Base-by-base conservation (phyloP, 92 coral and sea anemone species). In the Blastomussa wellsi region DNA sequence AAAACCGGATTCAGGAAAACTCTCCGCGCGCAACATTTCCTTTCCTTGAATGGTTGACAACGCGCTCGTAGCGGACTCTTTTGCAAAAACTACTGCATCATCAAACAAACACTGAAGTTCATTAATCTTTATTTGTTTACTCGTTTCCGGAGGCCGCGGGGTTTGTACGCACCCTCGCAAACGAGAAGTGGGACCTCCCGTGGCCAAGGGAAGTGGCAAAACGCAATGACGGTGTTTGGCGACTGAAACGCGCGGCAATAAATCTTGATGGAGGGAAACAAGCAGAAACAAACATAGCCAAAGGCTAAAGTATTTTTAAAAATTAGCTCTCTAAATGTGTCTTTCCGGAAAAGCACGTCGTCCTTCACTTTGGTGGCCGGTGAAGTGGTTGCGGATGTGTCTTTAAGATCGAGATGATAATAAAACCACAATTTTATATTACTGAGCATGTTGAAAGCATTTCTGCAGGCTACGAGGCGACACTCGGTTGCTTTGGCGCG, bases 101-200 rank as follows among this genome's bases (percentile, higher is more conserved):
- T 71, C 81, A 74, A 74, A 83, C 87, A 74, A 83, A 83, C 79
- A 83, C 53, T 38, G 87, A 59, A 67, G 67, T 65, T 84, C 65
- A 74, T 84, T 84, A 84, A 44, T 74, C 87, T 42, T 32, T 84
- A 76, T 84, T 84, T 84, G 82, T 84, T 84, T 76, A 74, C 66
- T 41, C 88, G 78, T 85, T 85, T 85, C 88, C 88, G 88, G 88
- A 35, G 81, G 33, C 55, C 49, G 74, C 66, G 69, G 77, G 88
- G 67, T 74, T 6, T 24, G 62, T 22, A 19, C 22, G 80, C 69
- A 74, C 64, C 74, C 38, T 83, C 26, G 72, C 59, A 49, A 53
- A 38, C 53, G 47, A 16, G 64, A 53, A 59, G 37, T 39, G 35
- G n/a, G 73, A 83, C 87, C 87, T 74, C 87, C 87, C 74, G 72